Base-by-base conservation (phyloP, 2,797 vertebrate genomes). In the Tympanoctomys barrerae region DNA sequence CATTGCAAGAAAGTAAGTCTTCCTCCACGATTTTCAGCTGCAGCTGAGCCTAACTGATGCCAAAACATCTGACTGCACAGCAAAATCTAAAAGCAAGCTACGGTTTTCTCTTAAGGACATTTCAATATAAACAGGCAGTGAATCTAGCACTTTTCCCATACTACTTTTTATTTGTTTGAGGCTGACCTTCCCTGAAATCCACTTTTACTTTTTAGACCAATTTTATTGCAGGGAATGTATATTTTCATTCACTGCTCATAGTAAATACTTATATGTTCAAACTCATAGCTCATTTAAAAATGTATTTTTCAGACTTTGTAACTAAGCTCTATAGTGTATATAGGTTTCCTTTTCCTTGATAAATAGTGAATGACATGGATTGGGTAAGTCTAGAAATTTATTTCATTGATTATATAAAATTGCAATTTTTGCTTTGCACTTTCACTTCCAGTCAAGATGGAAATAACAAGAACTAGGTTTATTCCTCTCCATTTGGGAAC, bases 41-140 rank as follows among this genome's bases (percentile, higher is more conserved):
- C 31, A 61, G 22, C 14, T 87, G 88, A 91, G 52, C 24, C 77
- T 91, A 19, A 36, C 6, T 42, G 2, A 94, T 75, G 26, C 1
- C 73, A 88, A 79, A 82, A 93, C 57, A 88, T 82, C 84, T 94
- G 75, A 42, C 75, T 71, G n/a, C 80, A 71, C 73, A 88, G 11
- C 39, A 33, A 64, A 86, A 85, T 54, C 18, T 39, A 87, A 92
- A 46, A 79, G 31, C 49, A 81, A 68, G 14, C 19, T 71, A 59
- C 82, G 62, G 39, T 82, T 57, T 71, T 68, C 46, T 36, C 33
- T 66, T 14, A 70, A 96, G 66, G 21, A 78, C 54, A 79, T 75
- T 87, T 85, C 57, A 71, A 94, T 81, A 73, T 26, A 73, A 73
- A 39, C 36, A 80, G 24, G 39, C 2, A 2, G 22, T 36, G 24